Conservation (phyloP, 2,797 vertebrate species). For the Xenopus petersii region DNA sequence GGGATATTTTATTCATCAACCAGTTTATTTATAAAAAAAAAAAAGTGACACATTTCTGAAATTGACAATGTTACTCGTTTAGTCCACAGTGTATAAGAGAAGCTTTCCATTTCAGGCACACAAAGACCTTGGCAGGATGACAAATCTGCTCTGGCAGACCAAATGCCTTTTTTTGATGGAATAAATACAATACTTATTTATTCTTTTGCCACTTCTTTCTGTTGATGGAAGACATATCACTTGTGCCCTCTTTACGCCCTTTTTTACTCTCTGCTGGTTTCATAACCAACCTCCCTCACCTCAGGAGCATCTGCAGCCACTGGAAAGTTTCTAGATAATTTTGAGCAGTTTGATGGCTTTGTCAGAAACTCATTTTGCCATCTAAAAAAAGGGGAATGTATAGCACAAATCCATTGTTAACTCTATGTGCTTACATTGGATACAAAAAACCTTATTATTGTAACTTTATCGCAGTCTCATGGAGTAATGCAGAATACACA, state of each 20-base stretch:
- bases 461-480: too few relatives aligned
- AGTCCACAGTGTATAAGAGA: constrained; percentile 39
- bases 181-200: constrained; percentile 56
- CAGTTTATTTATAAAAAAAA: constrained; percentile 29
- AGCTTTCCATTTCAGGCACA: constrained; percentile 51
- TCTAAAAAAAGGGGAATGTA: background rate
- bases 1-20: constrained; percentile 26
- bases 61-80: constrained; percentile 25
- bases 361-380: constrained; percentile 23
- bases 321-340: constrained; percentile 34
- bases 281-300: constrained; percentile 30
- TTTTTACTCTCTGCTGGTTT: constrained; percentile 46
- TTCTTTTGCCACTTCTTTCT: constrained; percentile 53
- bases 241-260: constrained; percentile 44
- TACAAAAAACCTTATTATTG: too few relatives aligned
- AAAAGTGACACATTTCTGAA: background rate
- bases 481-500: too few relatives aligned
- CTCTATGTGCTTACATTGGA: background rate
- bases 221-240: constrained; percentile 50
- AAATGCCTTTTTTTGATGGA: constrained; percentile 48
- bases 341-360: constrained; percentile 32
- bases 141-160: constrained; percentile 50
- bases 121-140: constrained; percentile 49
- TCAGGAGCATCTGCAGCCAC: constrained; percentile 36
- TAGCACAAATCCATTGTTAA: background rate